Conservation (phyloP, 1,140 invertebrate genomes). For the Brachionus rubens region DNA sequence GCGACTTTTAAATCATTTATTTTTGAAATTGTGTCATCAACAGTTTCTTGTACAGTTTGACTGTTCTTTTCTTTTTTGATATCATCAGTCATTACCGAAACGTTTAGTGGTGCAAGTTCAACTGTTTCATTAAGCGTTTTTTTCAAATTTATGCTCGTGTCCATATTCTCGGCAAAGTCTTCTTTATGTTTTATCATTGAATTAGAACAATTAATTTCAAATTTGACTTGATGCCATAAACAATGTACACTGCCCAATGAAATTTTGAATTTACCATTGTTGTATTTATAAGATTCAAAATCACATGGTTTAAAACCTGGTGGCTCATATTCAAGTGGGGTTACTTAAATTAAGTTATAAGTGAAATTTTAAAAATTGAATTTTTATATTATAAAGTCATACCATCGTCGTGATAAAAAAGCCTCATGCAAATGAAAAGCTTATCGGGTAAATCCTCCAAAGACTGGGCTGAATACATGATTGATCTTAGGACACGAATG, state of each 20-base stretch:
- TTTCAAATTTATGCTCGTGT: neutral
- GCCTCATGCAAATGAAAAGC: neutral
- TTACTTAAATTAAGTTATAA: no score
- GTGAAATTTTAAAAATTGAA: no score
- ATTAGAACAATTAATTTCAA: neutral
- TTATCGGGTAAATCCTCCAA: neutral
- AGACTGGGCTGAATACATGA: neutral
- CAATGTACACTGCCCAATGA: neutral
- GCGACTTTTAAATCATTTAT: neutral
- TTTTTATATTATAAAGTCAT: no score
- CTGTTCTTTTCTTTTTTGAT: neutral
- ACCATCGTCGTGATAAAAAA: neutral
- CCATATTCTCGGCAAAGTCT: constrained; percentile 22
- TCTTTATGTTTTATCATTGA: constrained; percentile 4
- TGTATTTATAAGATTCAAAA: constrained; percentile 15
- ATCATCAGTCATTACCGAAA: neutral
- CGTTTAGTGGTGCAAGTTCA: neutral
- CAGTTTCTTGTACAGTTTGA: no score
- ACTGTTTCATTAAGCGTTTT: neutral
- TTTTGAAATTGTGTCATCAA: neutral
- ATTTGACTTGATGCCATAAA: neutral
- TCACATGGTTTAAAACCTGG: constrained; percentile 20
- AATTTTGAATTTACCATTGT: neutral
- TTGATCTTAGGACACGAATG: neutral
- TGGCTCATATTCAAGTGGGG: neutral